A percentile compares a stretch with the other conserved stretches of the same genome.
phyloP scores from a whole-genome alignment of 2,797 vertebrate genomes.

The Enteromius treurensis region DNA sequence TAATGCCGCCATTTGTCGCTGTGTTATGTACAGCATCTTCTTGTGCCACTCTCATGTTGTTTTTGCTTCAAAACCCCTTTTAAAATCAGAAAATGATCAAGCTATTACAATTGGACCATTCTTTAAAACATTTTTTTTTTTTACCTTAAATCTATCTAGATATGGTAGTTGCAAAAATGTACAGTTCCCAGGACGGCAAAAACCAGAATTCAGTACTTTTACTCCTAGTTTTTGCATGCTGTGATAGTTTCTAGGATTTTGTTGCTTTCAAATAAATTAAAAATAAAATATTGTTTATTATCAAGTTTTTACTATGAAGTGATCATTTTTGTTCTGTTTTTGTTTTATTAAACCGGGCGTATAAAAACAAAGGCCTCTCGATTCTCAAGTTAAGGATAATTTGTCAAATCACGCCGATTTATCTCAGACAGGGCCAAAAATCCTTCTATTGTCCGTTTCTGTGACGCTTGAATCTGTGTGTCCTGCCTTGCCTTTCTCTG shows the following conservation, averaged over 20 bases:
- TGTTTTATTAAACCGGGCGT: not conserved
- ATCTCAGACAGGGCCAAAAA: constrained; percentile 12
- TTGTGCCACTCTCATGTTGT: not conserved
- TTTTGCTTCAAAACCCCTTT: not conserved
- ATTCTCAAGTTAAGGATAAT: constrained; percentile 29
- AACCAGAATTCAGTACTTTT: not conserved
- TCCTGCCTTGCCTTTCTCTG: constrained; percentile 15
- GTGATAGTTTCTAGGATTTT: not conserved
- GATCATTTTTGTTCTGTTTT: not conserved
- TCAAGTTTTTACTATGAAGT: not conserved
- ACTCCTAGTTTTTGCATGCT: not conserved
- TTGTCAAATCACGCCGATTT: constrained; percentile 24
- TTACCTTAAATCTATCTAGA: not conserved
- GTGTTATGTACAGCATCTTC: not conserved
- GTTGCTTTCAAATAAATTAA: not conserved
- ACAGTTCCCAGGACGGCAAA: not conserved
- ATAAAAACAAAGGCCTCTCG: not conserved
- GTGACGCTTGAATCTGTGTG: constrained; percentile 36
- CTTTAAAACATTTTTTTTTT: not conserved
- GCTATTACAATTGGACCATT: too few relatives aligned
- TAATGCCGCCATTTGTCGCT: not conserved
- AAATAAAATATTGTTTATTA: not conserved
- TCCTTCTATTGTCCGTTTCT: not conserved
- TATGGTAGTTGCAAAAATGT: not conserved
- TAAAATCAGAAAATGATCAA: not conserved